These are phyloP conservation scores for Neolamprologus toae DNA, from an alignment of 2,113 vertebrate genomes.

Conservation along the genomic window DNA sequence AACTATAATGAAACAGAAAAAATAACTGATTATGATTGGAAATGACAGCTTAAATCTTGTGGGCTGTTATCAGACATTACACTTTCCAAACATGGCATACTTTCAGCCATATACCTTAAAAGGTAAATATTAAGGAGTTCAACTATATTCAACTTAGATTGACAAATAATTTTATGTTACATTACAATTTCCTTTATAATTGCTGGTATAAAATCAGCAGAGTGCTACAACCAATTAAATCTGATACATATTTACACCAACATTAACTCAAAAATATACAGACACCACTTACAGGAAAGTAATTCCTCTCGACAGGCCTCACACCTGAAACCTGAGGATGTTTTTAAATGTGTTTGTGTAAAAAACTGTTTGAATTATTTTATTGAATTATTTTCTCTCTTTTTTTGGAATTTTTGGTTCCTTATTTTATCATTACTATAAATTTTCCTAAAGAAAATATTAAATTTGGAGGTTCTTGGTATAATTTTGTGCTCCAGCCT, in stretches of 20 bases:
- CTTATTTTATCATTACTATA: neutral
- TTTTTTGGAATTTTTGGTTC: neutral
- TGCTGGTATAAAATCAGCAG: neutral
- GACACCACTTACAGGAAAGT: neutral
- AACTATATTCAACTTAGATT: neutral
- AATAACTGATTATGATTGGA: neutral
- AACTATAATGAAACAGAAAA: neutral
- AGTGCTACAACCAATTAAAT: neutral
- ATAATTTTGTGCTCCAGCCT: neutral
- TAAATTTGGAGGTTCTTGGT: neutral
- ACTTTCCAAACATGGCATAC: neutral
- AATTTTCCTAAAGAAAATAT: neutral
- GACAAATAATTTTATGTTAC: neutral
- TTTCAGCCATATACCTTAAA: neutral
- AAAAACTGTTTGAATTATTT: neutral
- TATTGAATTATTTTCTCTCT: neutral
- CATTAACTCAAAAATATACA: neutral
- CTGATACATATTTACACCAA: neutral
- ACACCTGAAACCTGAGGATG: neutral
- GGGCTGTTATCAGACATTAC: neutral
- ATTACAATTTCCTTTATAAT: neutral
- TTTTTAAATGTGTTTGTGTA: neutral
- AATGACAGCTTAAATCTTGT: neutral
- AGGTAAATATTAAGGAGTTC: neutral
- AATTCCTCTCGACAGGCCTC: neutral